Evolutionary conservation across 2,888 invertebrate species (phyloP).

Genomic region (Celastrina argiolus): DNA sequence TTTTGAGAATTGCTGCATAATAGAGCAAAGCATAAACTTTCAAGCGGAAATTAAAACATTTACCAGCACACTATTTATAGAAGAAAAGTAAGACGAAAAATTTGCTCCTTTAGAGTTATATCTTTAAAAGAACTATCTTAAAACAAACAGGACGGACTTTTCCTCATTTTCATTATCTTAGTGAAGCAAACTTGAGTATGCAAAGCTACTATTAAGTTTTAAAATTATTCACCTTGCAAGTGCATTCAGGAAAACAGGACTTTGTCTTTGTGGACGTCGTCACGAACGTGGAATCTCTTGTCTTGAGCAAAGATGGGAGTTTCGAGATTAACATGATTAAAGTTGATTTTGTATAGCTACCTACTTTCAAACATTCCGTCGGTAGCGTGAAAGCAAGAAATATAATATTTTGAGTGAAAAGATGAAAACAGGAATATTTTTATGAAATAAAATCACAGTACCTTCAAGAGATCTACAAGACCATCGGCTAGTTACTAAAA

Average conservation of each 20-base stretch:
- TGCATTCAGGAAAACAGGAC: slow-evolving; percentile 24
- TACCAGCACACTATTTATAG: slow-evolving; percentile 4
- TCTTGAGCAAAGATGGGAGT: neutral
- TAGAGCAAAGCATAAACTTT: neutral
- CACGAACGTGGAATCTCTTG: neutral
- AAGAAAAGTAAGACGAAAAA: neutral
- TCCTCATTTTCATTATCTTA: slow-evolving; percentile 31
- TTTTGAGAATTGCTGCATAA: neutral
- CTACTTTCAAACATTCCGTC: slow-evolving; percentile 30
- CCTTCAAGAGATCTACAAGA: too few species aligned
- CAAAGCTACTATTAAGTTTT: slow-evolving; percentile 28
- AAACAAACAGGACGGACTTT: slow-evolving; percentile 30
- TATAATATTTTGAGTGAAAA: too few species aligned
- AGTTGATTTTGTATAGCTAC: neutral
- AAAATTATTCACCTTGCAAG: slow-evolving; percentile 24
- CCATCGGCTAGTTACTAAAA: too few species aligned
- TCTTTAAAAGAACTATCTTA: slow-evolving; percentile 27
- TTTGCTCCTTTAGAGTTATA: slow-evolving; percentile 8
- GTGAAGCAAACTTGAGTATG: slow-evolving; percentile 29
- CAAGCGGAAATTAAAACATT: slow-evolving; percentile 3
- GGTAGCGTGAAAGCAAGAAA: too few species aligned
- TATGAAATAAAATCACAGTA: too few species aligned
- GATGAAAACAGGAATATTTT: too few species aligned
- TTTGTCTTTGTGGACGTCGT: slow-evolving; percentile 23
- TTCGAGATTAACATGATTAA: neutral